Evolutionary conservation across 2,113 vertebrate species (phyloP), one percentile per base, ranked within the genome.

Genomic region (Alethe castanea): DNA sequence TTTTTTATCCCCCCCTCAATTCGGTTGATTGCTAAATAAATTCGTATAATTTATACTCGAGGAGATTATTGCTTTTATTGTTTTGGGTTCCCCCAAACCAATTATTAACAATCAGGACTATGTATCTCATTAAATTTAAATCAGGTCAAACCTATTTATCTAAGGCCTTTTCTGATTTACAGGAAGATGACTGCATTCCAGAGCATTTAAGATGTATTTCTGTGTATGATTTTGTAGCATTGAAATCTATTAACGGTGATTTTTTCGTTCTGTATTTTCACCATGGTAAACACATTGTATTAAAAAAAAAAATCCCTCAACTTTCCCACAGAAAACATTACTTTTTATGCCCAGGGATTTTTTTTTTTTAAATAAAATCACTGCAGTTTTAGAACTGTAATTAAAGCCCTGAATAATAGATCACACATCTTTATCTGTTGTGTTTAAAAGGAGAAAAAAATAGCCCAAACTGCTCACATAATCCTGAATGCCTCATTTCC

Each of bases 361-460:
- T 26, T 77, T 96, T 89, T 84, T 47, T 92, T 71, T 33, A 0
- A 86, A 76, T 93, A 95, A 97, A 97, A 96, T 91, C 93, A 91
- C 93, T 96, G 94, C 92, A 92, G 92, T 97, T 97, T 97, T 93
- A 94, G 73, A 97, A 96, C 86, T 94, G 92, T 97, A 97, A 98
- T 97, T 98, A 98, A 98, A 97, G 95, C 91, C 95, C 95, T 95
- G 95, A 97, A 97, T 95, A 97, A 97, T 80, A 92, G 92, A 95
- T 90, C 90, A 81, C 74, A 90, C 82, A 92, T 97, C 93, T 95
- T 93, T 83, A 94, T 91, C 96, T 93, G 64, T 97, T 96, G 81
- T 96, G 95, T 96, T 95, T 94, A 93, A 97, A 97, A 92, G 56
- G 69, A 88, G 62, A 65, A 77, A 53, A 93, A 85, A 81, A 94